Percentiles rank a stretch among this genome's conserved stretches.
phyloP scores from a whole-genome alignment of 2,797 vertebrate genomes.

The Ctenochaetus hawaiiensis region DNA sequence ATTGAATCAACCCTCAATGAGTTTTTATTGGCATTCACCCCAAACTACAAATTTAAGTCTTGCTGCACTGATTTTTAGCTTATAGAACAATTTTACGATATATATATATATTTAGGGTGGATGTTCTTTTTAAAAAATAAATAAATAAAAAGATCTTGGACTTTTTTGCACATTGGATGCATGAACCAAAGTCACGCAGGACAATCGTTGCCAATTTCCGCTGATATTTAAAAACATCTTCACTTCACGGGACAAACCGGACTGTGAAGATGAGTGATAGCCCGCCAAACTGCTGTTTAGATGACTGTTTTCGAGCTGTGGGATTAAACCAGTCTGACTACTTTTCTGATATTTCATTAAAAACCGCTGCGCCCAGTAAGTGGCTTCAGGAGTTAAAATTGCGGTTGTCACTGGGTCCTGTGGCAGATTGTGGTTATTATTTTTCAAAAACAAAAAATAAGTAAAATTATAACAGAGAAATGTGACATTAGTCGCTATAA shows the following conservation, averaged over 20 bases:
- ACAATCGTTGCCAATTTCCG: no score
- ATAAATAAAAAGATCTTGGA: no score
- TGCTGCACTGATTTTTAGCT: no score
- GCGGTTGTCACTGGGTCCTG: neutral
- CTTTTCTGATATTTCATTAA: neutral
- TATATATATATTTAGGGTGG: no score
- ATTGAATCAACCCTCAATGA: no score
- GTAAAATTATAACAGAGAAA: neutral
- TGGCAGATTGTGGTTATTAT: neutral
- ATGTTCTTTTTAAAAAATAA: no score
- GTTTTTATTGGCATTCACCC: neutral
- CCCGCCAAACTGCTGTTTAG: neutral
- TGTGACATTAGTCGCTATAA: neutral
- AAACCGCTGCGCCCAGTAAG: neutral
- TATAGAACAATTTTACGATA: no score
- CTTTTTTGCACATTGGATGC: no score
- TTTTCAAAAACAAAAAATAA: neutral
- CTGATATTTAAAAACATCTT: no score
- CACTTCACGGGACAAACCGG: neutral
- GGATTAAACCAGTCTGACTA: neutral
- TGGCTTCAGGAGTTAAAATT: neutral
- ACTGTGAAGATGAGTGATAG: neutral
- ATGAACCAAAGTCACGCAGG: no score
- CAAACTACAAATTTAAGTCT: neutral
- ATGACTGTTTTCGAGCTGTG: no score